Evolutionary conservation across 2,113 vertebrate genomes (phyloP), one percentile per base, ranked within the genome.

Genomic region (Periophthalmus modestus): DNA sequence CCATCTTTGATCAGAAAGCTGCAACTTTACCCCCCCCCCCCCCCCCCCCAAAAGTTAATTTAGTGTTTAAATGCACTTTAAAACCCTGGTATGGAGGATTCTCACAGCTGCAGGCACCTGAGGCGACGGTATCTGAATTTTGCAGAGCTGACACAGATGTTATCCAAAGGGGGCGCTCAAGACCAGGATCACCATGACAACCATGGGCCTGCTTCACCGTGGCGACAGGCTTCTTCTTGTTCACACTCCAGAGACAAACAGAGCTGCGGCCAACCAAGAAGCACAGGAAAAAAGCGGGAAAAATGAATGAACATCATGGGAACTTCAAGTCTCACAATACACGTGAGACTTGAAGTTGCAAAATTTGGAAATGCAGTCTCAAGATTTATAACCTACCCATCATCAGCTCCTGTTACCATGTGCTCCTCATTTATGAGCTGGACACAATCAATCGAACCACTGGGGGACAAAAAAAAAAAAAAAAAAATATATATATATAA

Each of bases 401-500:
- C 97, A 1, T 99, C 97, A 0, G 95, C 96, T 0, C 97, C 97
- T 0, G 97, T 96, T 69, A 98, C 91, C 95, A 99, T 97, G 85
- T 98, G 95, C 66, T 98, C 97, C 88, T 99, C 98, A 0, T 98
- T 99, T 88, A 99, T 96, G 21, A 99, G 95, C 87, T 98, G 97
- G 71, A 99, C 85, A 39, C 96, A 98, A 84, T 99, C 97, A 0
- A 99, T 97, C 19, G 97, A 99, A 50, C 97, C 95, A 74, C 97
- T 99, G 0, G 39, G 59, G 12, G 71, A 68, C 67, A 46, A 78
- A 66, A 59, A 21, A 13, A 5, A 9, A 21, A 9, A 10, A 24
- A 68, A 7, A 28, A 28, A 28, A 28, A 28, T 11, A 43, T 11
- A 10, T 1, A 39, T 2, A 7, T 39, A 39, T 9, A 39, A 48